Evolutionary conservation across 92 coral and sea anemone genomes (phyloP).

Genomic region (Bergia puertoricense): DNA sequence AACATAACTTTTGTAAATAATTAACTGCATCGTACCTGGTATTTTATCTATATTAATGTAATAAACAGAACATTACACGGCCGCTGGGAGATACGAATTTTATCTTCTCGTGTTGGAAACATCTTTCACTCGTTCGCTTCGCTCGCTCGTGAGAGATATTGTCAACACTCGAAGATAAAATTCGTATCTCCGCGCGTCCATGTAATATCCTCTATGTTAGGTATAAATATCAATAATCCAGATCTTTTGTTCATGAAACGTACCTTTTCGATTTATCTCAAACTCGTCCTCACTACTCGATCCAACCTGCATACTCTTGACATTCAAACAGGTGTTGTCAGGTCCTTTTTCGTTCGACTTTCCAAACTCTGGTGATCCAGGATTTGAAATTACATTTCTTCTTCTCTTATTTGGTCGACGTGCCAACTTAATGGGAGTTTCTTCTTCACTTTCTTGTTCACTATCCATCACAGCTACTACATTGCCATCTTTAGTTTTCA

Average conservation of each 20-base stretch:
- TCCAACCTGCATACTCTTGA: constrained; percentile 1
- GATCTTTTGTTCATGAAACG: constrained; percentile 11
- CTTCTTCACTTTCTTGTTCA: constrained; percentile 62
- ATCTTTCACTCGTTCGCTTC: no score
- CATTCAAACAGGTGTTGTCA: not conserved
- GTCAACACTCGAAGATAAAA: no score
- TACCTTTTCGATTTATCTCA: constrained; percentile 56
- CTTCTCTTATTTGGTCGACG: constrained; percentile 38
- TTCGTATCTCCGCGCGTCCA: no score
- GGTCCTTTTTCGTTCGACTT: not conserved
- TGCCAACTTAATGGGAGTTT: not conserved
- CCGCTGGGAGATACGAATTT: no score
- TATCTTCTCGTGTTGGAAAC: no score
- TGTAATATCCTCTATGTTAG: no score
- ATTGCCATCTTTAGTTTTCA: constrained; percentile 63
- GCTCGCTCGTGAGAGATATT: no score
- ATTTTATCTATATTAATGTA: no score
- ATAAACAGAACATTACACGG: no score
- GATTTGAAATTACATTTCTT: constrained; percentile 56
- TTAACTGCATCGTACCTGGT: no score
- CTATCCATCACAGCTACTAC: constrained; percentile 85
- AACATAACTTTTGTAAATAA: no score
- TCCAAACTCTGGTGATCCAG: constrained; percentile 42
- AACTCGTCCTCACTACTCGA: constrained; percentile 88
- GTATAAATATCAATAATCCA: no score